Base-by-base conservation (phyloP, 2,888 invertebrate species). In the Acholoe squamosa region DNA sequence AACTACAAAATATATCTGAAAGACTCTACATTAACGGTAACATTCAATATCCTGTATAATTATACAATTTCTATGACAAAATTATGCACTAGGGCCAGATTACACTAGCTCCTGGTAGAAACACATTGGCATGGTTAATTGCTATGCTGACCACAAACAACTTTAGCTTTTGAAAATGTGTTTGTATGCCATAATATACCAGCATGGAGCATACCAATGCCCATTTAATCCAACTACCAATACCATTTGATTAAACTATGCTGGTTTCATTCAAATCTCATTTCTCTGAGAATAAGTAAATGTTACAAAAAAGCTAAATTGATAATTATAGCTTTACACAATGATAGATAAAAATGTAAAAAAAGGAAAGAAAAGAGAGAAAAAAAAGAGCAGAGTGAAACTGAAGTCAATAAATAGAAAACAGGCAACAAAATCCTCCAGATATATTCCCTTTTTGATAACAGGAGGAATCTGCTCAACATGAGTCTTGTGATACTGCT, bases 1-100 rank as follows among this genome's bases (percentile, higher is more conserved):
- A 80, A 22, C 33, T 80, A 80, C 80, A 80, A 80, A 80, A 80
- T 80, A 80, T 80, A 80, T 80, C 22, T 80, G 80, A 80, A 80
- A 80, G 80, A 80, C 80, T 71, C 71, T 80, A 80, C 80, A 80
- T 80, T 5, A 34, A 80, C 80, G 19, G 80, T 80, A 80, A 80
- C 80, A 33, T 34, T 19, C 33, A 34, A 43, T 80, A 34, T 80
- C 80, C 33, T 80, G 19, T 76, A 76, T 76, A n/a, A 76, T 76
- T 76, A 76, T 76, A 31, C 76, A 76, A 76, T 7, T 76, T 28
- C 80, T 43, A 80, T 80, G 80, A 80, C 34, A 34, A 80, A 80
- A 76, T 31, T 76, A 76, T 76, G 76, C 31, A 31, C 14, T 76
- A 28, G 76, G 76, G 31, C 76, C 19, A 76, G 1, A 28, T 76